A percentile compares a stretch with the other conserved stretches of the same genome.
Conservation (phyloP, 2,797 vertebrate genomes). For the Sebastes wilsoni region DNA sequence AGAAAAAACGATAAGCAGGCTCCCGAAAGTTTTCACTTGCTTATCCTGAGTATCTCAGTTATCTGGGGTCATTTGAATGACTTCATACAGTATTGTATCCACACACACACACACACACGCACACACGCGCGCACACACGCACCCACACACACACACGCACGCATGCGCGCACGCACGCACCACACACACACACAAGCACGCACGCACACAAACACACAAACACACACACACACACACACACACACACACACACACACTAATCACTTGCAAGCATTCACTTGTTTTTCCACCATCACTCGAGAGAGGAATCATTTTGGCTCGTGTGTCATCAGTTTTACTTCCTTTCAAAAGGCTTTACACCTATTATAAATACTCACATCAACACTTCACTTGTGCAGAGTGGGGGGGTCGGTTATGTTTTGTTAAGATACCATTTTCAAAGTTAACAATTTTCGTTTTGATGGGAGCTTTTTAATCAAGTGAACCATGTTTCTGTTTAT, state of each 20-base stretch:
- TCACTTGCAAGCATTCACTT: background rate
- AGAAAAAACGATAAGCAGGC: too few relatives aligned
- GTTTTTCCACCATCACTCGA: slow-evolving; percentile 38
- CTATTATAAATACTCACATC: slow-evolving; percentile 45
- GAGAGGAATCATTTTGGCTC: slow-evolving; percentile 33
- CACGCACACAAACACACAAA: background rate
- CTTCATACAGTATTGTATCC: too few relatives aligned
- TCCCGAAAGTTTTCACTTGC: too few relatives aligned
- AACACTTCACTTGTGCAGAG: background rate
- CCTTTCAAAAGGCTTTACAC: background rate
- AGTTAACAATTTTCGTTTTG: background rate
- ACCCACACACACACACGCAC: too few relatives aligned
- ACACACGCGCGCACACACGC: fast-evolving
- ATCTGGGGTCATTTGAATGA: too few relatives aligned
- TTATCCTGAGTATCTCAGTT: too few relatives aligned
- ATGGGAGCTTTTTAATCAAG: background rate
- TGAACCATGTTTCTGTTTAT: background rate
- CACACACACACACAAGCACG: background rate
- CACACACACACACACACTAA: background rate
- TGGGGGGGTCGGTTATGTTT: background rate
- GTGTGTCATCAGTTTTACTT: slow-evolving; percentile 41
- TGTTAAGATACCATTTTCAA: background rate
- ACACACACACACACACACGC: too few relatives aligned
- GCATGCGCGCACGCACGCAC: too few relatives aligned
- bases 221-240: background rate